Percentiles rank a stretch among this genome's conserved stretches.
Conservation (phyloP, 2,113 vertebrate species). For the Monopterus albus region DNA sequence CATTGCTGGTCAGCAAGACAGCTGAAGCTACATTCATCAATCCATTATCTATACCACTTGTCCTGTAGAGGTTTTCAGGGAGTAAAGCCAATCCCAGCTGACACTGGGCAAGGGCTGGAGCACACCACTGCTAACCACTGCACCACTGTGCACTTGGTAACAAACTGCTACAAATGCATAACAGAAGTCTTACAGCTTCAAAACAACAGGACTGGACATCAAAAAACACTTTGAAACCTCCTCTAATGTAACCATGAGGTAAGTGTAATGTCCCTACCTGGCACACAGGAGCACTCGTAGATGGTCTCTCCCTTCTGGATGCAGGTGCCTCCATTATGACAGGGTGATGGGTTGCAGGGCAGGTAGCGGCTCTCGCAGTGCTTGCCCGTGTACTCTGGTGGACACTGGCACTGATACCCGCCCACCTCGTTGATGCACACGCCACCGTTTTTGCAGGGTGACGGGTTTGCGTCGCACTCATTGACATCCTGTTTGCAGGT, state of each 20-base stretch:
- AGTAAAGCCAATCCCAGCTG: too few species aligned
- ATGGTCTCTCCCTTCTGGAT: conserved; percentile 91
- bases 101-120: too few species aligned
- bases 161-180: too few species aligned
- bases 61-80: too few species aligned
- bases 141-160: too few species aligned
- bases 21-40: too few species aligned
- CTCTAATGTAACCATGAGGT: background rate
- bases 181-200: too few species aligned
- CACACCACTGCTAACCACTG: too few species aligned
- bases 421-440: conserved; percentile 90
- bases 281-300: conserved; percentile 94
- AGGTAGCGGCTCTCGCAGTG: conserved; percentile 91
- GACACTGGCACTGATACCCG: conserved; percentile 89
- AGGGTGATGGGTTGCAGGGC: conserved; percentile 95
- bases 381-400: conserved; percentile 84
- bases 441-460: conserved; percentile 87
- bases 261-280: conserved; percentile 82
- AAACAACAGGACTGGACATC: too few species aligned
- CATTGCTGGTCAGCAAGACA: too few species aligned
- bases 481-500: conserved; percentile 94
- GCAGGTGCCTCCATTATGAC: conserved; percentile 95
- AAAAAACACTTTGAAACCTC: too few species aligned
- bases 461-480: conserved; percentile 82
- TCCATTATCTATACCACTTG: too few species aligned